Evolutionary conservation across 2,888 invertebrate species (phyloP), one percentile per base, ranked within the genome.

Genomic region (Flexamia atlantica): DNA sequence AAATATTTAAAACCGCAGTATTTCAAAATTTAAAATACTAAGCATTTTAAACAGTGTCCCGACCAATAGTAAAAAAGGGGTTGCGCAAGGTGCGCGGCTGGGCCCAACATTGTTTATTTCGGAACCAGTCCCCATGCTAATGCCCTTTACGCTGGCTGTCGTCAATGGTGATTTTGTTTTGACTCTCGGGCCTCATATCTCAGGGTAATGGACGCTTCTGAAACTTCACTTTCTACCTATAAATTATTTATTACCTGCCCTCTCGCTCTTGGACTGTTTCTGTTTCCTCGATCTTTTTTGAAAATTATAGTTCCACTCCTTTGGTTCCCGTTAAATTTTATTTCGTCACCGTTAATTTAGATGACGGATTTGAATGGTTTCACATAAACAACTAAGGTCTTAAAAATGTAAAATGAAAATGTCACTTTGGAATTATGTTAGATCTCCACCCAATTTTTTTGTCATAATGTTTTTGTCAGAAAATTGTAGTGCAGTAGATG

Each of bases 201-300:
- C 72, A 40, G 72, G 72, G 40, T 72, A 72, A 72, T 72, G 40
- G 40, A 72, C 72, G 36, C 20, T 72, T 40, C 40, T 20, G 40
- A 72, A 72, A 32, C 36, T 40, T 72, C 72, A 72, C 72, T 72
- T 72, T 72, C 72, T 72, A 72, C 40, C 72, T 32, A 72, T 72
- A 72, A 72, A 72, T 72, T 72, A 72, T 72, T 72, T 72, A 72
- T 72, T 40, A 72, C 64, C 30, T 30, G 28, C 64, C 64, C 12
- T 64, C 64, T 64, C 64, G 64, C 64, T 64, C 64, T 64, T n/a
- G 23, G 23, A 20, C 20, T 23, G 7, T 53, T 64, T 64, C 20
- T 23, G 7, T 53, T 64, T 64, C 64, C 64, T 64, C 1, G 14
- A 10, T 5, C 53, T 53, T 53, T 57, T n/a, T 64, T 64, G 64